Conservation (phyloP, 2,113 vertebrate species). For the Ceuthmochares aereus region DNA sequence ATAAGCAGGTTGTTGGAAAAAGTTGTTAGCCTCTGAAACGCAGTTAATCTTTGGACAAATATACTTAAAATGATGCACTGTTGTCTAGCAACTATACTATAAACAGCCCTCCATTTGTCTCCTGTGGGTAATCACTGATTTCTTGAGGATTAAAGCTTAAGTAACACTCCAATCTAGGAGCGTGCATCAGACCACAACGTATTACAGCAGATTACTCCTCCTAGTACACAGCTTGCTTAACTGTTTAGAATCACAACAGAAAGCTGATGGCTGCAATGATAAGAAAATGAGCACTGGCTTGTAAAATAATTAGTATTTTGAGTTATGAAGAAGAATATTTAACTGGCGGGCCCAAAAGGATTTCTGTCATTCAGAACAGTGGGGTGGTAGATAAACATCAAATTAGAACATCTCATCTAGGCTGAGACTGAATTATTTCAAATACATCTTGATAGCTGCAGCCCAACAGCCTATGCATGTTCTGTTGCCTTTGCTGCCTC, state of each 20-base stretch:
- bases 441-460: background rate
- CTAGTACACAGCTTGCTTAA: constrained; percentile 45
- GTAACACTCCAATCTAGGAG: constrained; percentile 66
- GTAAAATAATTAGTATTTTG: constrained; percentile 20
- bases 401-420: background rate
- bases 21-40: background rate
- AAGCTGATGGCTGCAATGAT: background rate
- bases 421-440: background rate
- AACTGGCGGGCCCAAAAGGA: background rate
- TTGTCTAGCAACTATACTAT: constrained; percentile 52
- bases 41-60: constrained; percentile 38
- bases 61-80: background rate
- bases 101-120: constrained; percentile 56
- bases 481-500: background rate
- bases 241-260: constrained; percentile 31
- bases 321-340: background rate
- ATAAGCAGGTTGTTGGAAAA: background rate
- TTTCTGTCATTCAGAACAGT: background rate
- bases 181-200: constrained; percentile 4
- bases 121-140: constrained; percentile 63
- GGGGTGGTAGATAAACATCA: background rate
- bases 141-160: constrained; percentile 70
- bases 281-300: background rate
- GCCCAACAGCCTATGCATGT: background rate
- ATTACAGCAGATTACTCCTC: constrained; percentile 62